phyloP scores from a whole-genome alignment of 2,797 vertebrate genomes.

The Onychomys arenicola region DNA sequence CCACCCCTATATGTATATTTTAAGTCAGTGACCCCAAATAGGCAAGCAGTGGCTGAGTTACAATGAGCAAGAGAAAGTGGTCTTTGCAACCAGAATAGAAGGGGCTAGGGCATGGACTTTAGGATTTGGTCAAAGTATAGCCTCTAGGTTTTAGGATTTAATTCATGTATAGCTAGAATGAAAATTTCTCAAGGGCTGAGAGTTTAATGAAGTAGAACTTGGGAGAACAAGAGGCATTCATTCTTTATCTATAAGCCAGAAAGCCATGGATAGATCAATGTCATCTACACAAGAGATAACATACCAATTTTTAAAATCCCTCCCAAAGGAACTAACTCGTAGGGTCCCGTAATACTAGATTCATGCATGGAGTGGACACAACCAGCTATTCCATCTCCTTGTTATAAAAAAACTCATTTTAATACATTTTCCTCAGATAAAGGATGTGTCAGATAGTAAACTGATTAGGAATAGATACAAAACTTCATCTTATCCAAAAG shows the following conservation, averaged over 20 bases:
- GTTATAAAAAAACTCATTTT: not conserved
- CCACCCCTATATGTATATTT: not conserved
- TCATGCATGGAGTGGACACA: not conserved
- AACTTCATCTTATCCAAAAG: not conserved
- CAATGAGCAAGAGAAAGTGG: not conserved
- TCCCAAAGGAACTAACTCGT: not conserved
- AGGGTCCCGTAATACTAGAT: not conserved
- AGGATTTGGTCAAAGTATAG: not conserved
- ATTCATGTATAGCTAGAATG: not conserved
- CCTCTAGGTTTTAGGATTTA: not conserved
- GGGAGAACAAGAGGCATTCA: not conserved
- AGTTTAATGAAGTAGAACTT: not conserved
- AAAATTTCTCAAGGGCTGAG: not conserved
- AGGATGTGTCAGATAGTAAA: not conserved
- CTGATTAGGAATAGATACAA: not conserved
- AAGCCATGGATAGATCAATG: not conserved
- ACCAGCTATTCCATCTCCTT: not conserved
- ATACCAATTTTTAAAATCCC: not conserved
- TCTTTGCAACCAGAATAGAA: not conserved
- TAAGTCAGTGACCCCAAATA: not conserved
- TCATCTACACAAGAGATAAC: not conserved
- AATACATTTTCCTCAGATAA: not conserved
- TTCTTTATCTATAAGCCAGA: not conserved
- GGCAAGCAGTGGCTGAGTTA: not conserved
- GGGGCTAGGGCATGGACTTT: not conserved